Evolutionary conservation across 2,888 invertebrate genomes (phyloP).

Genomic region (Eurytoma californica): DNA sequence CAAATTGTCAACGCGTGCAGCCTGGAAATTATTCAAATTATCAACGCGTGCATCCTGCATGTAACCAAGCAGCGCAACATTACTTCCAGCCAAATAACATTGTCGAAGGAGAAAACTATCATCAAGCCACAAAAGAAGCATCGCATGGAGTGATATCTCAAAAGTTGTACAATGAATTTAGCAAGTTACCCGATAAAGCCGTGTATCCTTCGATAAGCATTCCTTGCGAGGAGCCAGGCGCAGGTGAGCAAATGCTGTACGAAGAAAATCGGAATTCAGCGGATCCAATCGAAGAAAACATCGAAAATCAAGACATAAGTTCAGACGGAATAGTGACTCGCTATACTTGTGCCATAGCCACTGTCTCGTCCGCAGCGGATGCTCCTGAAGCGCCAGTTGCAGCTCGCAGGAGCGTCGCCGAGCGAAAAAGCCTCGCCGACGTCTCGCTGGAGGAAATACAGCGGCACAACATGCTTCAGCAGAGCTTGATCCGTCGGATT

Average conservation of each 20-base stretch:
- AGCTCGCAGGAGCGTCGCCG: too few relatives aligned
- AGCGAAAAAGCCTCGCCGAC: conserved; percentile 13
- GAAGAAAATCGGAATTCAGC: conserved; percentile 30
- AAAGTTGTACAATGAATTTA: conserved; percentile 50
- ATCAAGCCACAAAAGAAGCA: background rate
- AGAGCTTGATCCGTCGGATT: conserved; percentile 64
- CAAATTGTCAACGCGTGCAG: background rate
- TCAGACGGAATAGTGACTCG: conserved; percentile 70
- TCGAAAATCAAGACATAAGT: conserved; percentile 71
- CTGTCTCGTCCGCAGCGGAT: conserved; percentile 65
- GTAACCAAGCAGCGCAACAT: background rate
- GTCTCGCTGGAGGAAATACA: conserved; percentile 63
- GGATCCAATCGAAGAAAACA: conserved; percentile 61
- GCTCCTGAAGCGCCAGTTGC: too few relatives aligned
- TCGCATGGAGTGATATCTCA: conserved; percentile 29
- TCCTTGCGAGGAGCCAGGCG: conserved; percentile 30
- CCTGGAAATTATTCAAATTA: background rate
- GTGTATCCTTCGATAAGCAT: background rate
- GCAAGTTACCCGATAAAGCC: conserved; percentile 35
- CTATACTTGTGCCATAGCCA: conserved; percentile 70
- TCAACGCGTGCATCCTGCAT: background rate
- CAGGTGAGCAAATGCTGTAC: conserved; percentile 29
- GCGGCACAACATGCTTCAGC: conserved; percentile 70
- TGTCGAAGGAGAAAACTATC: background rate
- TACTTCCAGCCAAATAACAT: conserved; percentile 12